phyloP scores from a whole-genome alignment of 1,140 invertebrate species.

The Pogonus chalceus region DNA sequence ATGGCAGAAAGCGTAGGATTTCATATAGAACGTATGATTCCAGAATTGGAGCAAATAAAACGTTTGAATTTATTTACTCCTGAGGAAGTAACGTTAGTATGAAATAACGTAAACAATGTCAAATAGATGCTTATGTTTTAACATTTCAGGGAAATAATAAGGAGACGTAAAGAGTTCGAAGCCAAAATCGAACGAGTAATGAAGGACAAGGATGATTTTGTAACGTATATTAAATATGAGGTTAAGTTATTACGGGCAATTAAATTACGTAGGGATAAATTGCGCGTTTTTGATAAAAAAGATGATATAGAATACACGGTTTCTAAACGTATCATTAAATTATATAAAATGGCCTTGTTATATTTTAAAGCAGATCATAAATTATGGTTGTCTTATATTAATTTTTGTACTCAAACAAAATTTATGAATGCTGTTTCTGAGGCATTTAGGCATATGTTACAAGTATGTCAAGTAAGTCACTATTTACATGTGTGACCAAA shows the following conservation, averaged over 20 bases:
- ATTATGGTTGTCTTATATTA: constrained; percentile 61
- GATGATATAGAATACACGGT: constrained; percentile 55
- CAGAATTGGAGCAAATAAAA: constrained; percentile 61
- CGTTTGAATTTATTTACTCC: constrained; percentile 53
- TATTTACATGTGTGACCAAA: too few relatives aligned
- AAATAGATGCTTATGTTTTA: constrained; percentile 9
- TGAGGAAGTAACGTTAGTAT: constrained; percentile 53
- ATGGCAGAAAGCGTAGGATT: constrained; percentile 70
- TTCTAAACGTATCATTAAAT: constrained; percentile 49
- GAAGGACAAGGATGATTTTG: constrained; percentile 60
- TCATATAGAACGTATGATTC: constrained; percentile 59
- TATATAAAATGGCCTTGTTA: constrained; percentile 50
- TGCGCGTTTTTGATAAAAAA: constrained; percentile 47
- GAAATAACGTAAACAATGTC: constrained; percentile 9
- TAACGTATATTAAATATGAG: constrained; percentile 64
- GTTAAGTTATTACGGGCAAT: constrained; percentile 55
- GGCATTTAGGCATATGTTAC: constrained; percentile 37
- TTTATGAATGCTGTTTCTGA: constrained; percentile 34
- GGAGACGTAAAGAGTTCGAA: constrained; percentile 57
- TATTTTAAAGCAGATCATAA: constrained; percentile 55
- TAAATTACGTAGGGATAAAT: constrained; percentile 43
- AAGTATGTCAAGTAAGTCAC: constrained; percentile 25
- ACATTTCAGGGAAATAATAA: constrained; percentile 50
- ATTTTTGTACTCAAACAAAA: constrained; percentile 57
- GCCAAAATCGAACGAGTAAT: constrained; percentile 56